Evolutionary conservation across 2,113 vertebrate species (phyloP), one percentile per base, ranked within the genome.

Genomic region (Lycaon pictus): DNA sequence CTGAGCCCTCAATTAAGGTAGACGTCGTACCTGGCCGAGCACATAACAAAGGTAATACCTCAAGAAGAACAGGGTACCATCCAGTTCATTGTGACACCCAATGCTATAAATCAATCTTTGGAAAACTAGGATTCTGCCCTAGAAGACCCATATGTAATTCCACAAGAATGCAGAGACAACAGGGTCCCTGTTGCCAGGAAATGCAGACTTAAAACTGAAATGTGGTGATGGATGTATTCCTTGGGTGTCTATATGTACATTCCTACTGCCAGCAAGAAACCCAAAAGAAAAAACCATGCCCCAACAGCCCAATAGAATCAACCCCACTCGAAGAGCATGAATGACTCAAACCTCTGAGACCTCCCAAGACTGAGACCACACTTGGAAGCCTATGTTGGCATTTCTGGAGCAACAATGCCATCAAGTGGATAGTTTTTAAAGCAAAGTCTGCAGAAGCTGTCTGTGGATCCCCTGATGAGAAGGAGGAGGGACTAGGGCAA

Each of bases 381-480:
- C 56, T 25, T 3, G 9, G 7, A 7, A 48, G 6, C 3, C 1
- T 4, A 10, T 25, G 29, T 1, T 29, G 62, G 20, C 29, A 43
- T 71, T 86, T 77, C 16, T 62, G 53, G 25, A 29, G 7, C 53
- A 62, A 80, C 94, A 91, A 16, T 48, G 60, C 35, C 60, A 77
- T 35, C 60, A 90, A 67, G 80, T 7, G 71, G 88, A 51, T 48
- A 19, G 19, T 11, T 80, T 72, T 32, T 53, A 16, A 91, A 91
- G 51, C 43, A 25, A 27, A 37, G 37, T 37, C 0, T 51, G 29
- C 11, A 72, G 53, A 7, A 6, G 25, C 1, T 35, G 43, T 3
- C 1, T 6, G 1, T 35, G 55, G 15, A 13, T 74, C 9, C 25
- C 7, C 1, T 7, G 25, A n/a, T 0, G 5, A n/a, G 35, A 76